Percentiles rank a stretch among this genome's conserved stretches.
Conservation (phyloP, 1,140 invertebrate species). For the Melipona quadrifasciata region DNA sequence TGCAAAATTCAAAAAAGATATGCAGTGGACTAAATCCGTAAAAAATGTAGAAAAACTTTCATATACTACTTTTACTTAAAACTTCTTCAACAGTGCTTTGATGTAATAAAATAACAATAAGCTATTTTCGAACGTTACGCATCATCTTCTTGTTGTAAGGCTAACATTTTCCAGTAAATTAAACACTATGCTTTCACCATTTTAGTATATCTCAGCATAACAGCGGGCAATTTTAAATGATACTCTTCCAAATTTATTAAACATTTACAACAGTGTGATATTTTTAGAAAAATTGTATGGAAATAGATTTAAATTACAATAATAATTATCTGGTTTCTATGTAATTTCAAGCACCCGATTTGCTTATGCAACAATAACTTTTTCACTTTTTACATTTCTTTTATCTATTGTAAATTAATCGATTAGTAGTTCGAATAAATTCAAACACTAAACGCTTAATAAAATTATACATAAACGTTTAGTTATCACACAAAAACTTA, state of each 20-base stretch:
- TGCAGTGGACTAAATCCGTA: background rate
- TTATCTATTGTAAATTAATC: background rate
- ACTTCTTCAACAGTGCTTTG: background rate
- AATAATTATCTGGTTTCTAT: background rate
- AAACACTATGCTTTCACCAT: background rate
- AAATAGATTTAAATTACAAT: background rate
- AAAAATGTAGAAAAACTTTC: background rate
- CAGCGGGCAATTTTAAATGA: background rate
- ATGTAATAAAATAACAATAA: background rate
- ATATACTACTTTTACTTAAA: background rate
- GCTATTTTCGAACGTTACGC: background rate
- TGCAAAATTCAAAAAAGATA: background rate
- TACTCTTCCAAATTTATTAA: background rate
- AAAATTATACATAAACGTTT: background rate
- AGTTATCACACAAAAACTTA: background rate
- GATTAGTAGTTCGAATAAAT: background rate
- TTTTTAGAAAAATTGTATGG: background rate
- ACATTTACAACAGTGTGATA: background rate
- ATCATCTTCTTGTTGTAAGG: background rate
- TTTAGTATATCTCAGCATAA: background rate
- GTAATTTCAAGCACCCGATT: too few relatives aligned
- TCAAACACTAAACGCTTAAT: background rate
- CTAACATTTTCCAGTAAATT: background rate
- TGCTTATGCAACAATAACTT: background rate
- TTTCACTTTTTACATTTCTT: background rate